Conservation (phyloP, 2,888 invertebrate species). For the Plagiodera versicolora region DNA sequence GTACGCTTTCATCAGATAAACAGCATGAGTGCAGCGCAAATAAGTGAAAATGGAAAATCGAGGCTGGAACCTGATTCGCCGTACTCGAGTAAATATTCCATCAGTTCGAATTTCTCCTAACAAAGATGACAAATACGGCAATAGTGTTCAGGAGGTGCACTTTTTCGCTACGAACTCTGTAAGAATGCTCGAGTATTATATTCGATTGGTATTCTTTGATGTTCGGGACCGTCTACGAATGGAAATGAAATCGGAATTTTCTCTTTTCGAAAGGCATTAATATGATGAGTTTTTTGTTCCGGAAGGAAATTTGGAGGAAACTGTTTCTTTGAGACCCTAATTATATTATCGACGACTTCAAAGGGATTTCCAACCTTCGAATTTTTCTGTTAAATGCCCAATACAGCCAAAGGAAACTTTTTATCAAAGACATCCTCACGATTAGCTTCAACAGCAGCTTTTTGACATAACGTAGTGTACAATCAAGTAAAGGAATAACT, state of each 20-base stretch:
- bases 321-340: conserved; percentile 8
- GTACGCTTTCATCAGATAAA: neutral
- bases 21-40: neutral
- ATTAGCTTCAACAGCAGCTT: too few relatives aligned
- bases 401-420: neutral
- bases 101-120: neutral
- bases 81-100: neutral
- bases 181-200: neutral
- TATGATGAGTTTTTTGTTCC: neutral
- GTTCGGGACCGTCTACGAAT: conserved; percentile 8
- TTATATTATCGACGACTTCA: conserved; percentile 5
- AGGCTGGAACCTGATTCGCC: neutral
- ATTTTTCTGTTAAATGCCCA: neutral
- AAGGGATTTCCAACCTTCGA: neutral
- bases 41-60: neutral
- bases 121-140: neutral
- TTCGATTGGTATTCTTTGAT: conserved; percentile 9
- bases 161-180: neutral
- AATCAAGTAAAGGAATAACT: too few relatives aligned
- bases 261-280: neutral
- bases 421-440: neutral
- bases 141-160: neutral
- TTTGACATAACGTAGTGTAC: too few relatives aligned
- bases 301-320: conserved; percentile 1
- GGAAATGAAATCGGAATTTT: conserved; percentile 7